phyloP scores from a whole-genome alignment of 2,888 invertebrate species.

The Drosophila affinis region DNA sequence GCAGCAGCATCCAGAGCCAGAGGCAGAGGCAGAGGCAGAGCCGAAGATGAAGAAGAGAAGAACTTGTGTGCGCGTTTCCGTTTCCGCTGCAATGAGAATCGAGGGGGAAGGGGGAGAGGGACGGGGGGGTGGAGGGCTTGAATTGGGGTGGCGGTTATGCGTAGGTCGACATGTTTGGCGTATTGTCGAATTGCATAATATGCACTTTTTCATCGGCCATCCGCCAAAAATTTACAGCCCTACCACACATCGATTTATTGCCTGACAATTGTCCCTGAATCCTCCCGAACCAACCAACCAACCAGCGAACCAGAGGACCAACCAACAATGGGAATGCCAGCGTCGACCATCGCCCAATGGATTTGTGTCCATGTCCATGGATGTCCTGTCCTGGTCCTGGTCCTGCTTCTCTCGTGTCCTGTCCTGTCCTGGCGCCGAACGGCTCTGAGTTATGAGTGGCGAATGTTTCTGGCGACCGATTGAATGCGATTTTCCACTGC shows the following conservation, averaged over 20 bases:
- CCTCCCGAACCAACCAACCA: slow-evolving; percentile 51
- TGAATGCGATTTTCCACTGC: slow-evolving; percentile 64
- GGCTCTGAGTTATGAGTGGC: slow-evolving; percentile 72
- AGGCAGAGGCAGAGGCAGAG: slow-evolving; percentile 4
- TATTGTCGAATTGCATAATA: slow-evolving; percentile 82
- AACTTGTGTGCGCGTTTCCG: slow-evolving; percentile 72
- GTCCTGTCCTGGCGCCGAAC: slow-evolving; percentile 48
- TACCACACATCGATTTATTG: slow-evolving; percentile 83
- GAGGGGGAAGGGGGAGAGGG: slow-evolving; percentile 3
- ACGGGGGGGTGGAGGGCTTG: not conserved
- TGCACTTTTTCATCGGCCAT: slow-evolving; percentile 81
- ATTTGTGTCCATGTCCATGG: slow-evolving; percentile 62
- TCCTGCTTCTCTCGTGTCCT: slow-evolving; percentile 30
- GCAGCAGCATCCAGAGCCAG: slow-evolving; percentile 1
- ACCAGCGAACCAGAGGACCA: slow-evolving; percentile 11
- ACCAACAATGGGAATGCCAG: slow-evolving; percentile 63
- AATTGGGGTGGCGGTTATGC: slow-evolving; percentile 48
- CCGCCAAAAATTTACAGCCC: slow-evolving; percentile 81
- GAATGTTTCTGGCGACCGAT: slow-evolving; percentile 56
- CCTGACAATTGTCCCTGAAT: slow-evolving; percentile 80
- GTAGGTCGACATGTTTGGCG: slow-evolving; percentile 77
- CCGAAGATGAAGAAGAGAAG: slow-evolving; percentile 64
- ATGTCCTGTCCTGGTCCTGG: slow-evolving; percentile 22
- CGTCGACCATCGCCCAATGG: slow-evolving; percentile 49
- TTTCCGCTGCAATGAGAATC: slow-evolving; percentile 46